Percentiles rank a stretch among this genome's conserved stretches.
These are phyloP conservation scores for Agrilus biguttatus DNA, from an alignment of 2,888 invertebrate genomes.

Conservation along the genomic window DNA sequence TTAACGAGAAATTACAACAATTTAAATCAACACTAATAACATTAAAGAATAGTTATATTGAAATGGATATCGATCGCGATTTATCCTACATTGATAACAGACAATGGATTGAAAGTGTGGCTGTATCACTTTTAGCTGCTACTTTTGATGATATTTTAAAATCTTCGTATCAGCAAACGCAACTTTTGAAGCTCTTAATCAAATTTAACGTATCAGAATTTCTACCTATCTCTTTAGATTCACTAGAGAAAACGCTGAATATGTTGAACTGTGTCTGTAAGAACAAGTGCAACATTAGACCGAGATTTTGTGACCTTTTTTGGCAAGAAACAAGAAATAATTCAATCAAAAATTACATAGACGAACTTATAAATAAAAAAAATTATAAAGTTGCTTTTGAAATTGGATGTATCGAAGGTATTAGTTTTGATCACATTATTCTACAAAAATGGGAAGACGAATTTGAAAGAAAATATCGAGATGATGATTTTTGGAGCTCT, in stretches of 20 bases:
- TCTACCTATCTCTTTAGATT: conserved; percentile 25
- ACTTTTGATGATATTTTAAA: conserved; percentile 46
- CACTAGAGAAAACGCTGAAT: conserved; percentile 7
- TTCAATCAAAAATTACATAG: conserved; percentile 40
- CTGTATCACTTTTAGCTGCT: conserved; percentile 44
- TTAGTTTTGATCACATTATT: conserved; percentile 38
- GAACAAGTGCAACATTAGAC: conserved; percentile 33
- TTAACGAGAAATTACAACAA: conserved; percentile 21
- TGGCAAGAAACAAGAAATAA: conserved; percentile 23
- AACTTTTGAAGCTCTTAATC: conserved; percentile 44
- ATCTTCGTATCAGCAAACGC: conserved; percentile 47
- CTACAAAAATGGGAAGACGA: conserved; percentile 40
- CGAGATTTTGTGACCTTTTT: conserved; percentile 33
- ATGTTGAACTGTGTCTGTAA: conserved; percentile 12
- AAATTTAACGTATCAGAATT: conserved; percentile 41
- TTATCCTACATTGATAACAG: conserved; percentile 36
- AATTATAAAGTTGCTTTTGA: conserved; percentile 43
- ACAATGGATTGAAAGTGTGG: conserved; percentile 39
- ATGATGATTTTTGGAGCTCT: conserved; percentile 35
- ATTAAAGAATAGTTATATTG: conserved; percentile 19
- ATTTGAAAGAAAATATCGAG: conserved; percentile 32
- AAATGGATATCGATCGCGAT: conserved; percentile 27
- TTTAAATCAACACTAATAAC: conserved; percentile 24
- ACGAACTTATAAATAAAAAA: conserved; percentile 34
- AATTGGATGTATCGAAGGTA: conserved; percentile 37